Evolutionary conservation across 2,113 vertebrate genomes (phyloP).

Genomic region (Catharus bicknelli): DNA sequence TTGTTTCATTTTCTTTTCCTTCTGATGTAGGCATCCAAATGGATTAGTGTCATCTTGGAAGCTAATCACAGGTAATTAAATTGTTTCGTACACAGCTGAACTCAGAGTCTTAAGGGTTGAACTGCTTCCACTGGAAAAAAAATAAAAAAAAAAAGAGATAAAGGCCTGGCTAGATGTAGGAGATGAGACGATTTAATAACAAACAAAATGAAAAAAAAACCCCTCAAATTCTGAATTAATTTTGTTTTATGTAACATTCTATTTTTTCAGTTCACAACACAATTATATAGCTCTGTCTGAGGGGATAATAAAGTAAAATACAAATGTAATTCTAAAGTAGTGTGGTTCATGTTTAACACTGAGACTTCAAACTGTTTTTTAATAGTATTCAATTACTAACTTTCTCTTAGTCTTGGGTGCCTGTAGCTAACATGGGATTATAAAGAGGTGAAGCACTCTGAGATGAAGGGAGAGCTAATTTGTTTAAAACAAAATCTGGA

Average conservation of each 20-base stretch:
- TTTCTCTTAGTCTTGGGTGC: neutral
- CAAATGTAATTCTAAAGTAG: neutral
- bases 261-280: neutral
- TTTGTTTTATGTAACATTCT: neutral
- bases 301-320: neutral
- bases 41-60: neutral
- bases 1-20: neutral
- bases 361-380: neutral
- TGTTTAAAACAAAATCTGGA: neutral
- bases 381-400: neutral
- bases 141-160: neutral
- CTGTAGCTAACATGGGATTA: neutral
- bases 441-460: neutral
- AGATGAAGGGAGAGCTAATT: neutral
- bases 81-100: neutral
- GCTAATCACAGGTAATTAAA: neutral
- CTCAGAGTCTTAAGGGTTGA: neutral
- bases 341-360: neutral
- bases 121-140: neutral
- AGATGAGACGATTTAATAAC: neutral
- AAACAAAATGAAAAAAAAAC: neutral
- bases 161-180: neutral
- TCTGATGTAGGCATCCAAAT: neutral
- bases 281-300: neutral
- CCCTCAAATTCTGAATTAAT: neutral